These are phyloP conservation scores for Trachelus troglodyta DNA, from an alignment of 2,888 invertebrate species.

Conservation along the genomic window DNA sequence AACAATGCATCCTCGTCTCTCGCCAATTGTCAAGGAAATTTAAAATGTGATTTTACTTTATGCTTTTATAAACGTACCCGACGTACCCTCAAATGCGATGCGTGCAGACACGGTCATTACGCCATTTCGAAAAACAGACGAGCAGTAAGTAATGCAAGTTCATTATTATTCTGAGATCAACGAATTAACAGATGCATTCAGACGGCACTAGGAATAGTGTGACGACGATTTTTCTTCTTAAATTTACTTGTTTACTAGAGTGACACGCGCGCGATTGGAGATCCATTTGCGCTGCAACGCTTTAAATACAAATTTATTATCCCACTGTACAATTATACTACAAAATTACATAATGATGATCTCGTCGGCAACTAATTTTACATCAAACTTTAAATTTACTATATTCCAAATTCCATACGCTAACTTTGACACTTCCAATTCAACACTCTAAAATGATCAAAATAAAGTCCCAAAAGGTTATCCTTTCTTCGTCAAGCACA, in stretches of 20 bases:
- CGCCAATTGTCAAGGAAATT: neutral
- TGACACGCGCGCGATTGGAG: no score
- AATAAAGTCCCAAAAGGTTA: no score
- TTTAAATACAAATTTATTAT: no score
- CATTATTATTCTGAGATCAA: neutral
- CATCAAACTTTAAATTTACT: no score
- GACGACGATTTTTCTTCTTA: neutral
- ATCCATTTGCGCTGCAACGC: no score
- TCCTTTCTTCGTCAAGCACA: no score
- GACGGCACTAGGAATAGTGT: neutral
- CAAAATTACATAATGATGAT: no score
- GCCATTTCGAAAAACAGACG: neutral
- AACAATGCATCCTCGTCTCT: conserved; percentile 26
- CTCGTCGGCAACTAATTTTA: no score
- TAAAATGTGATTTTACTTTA: neutral
- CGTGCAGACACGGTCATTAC: neutral
- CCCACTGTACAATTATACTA: no score
- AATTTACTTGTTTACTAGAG: neutral
- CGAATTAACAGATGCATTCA: neutral
- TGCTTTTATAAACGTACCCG: neutral
- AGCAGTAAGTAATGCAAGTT: neutral
- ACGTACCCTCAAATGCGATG: neutral
- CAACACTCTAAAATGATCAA: no score
- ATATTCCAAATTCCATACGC: no score
- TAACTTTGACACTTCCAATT: no score